Evolutionary conservation across 2,888 invertebrate species (phyloP), one percentile per base, ranked within the genome.

Genomic region (Deilephila elpenor): DNA sequence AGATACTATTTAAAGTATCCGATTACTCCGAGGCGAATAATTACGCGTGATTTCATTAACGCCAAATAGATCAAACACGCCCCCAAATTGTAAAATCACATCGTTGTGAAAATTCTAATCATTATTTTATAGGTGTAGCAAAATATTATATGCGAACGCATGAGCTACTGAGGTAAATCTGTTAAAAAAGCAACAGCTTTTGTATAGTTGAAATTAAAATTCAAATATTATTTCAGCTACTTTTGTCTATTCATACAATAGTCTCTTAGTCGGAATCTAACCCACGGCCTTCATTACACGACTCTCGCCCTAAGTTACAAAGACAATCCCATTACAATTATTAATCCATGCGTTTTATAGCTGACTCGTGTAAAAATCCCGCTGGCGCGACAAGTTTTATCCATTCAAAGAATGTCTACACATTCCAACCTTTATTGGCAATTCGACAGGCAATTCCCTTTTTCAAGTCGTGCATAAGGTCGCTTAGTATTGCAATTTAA

Each of bases 401-500:
- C 5, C 20, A 32, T 62, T 17, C 61, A 32, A 32, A n/a, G 51
- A 64, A 44, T 67, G 67, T 67, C 25, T 67, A 25, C 14, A 67
- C 20, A 67, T 67, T 67, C 67, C 67, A 25, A 44, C 67, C 25
- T 67, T 67, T 67, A 67, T 67, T 51, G 51, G 51, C 25, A 51
- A 67, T 67, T 67, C 51, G 67, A 67, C 67, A 67, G 67, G 44
- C 67, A 44, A 67, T 67, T 51, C 51, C 51, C 51, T 67, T 56
- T 56, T 56, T 51, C 59, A 59, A 59, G 37, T 37, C 71, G 71
- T 71, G 56, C 59, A 59, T 59, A 37, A 71, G 59, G 32, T 59
- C 64, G 44, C 20, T 67, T 17, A 25, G 67, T 67, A 67, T 51
- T 44, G 67, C 83, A 88, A 89, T 88, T 86, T 88, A 85, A 87